Evolutionary conservation across 2,797 vertebrate genomes (phyloP).

Genomic region (Rhinichthys osculus): DNA sequence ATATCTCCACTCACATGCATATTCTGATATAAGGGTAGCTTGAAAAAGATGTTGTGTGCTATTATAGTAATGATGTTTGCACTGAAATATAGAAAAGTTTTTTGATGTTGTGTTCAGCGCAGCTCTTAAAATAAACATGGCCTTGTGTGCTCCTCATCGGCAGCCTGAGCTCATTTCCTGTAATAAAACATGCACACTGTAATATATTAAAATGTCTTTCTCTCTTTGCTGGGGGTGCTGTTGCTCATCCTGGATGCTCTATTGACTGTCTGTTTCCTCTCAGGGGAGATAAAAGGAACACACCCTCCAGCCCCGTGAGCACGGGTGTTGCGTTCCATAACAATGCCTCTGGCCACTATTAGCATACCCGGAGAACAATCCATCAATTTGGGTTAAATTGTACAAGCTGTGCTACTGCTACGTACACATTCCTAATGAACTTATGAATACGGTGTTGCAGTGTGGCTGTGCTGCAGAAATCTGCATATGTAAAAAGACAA

Average conservation of each 20-base stretch:
- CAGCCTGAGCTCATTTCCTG: slow-evolving; percentile 48
- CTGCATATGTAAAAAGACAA: slow-evolving; percentile 53
- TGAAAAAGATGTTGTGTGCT: slow-evolving; percentile 50
- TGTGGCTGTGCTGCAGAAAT: slow-evolving; percentile 54
- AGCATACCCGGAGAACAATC: slow-evolving; percentile 54
- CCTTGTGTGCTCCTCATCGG: slow-evolving; percentile 40
- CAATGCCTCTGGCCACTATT: slow-evolving; percentile 49
- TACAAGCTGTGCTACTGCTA: slow-evolving; percentile 40
- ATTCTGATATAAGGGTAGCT: slow-evolving; percentile 50
- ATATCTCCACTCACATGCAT: slow-evolving; percentile 43
- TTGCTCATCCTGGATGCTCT: slow-evolving; percentile 37
- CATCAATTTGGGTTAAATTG: slow-evolving; percentile 60
- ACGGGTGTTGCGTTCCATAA: slow-evolving; percentile 39
- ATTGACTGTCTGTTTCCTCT: slow-evolving; percentile 43
- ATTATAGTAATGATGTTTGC: slow-evolving; percentile 59
- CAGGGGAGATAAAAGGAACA: slow-evolving; percentile 33
- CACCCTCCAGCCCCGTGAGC: slow-evolving; percentile 26
- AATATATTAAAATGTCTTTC: slow-evolving; percentile 50
- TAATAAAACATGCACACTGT: slow-evolving; percentile 55
- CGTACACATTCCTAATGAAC: slow-evolving; percentile 55
- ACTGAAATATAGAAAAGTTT: slow-evolving; percentile 33
- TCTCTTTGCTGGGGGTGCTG: slow-evolving; percentile 45
- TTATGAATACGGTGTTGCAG: slow-evolving; percentile 45
- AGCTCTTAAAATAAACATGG: slow-evolving; percentile 54
- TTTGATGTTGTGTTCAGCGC: slow-evolving; percentile 26